Conservation (phyloP, 2,113 vertebrate species). For the Merops nubicus region DNA sequence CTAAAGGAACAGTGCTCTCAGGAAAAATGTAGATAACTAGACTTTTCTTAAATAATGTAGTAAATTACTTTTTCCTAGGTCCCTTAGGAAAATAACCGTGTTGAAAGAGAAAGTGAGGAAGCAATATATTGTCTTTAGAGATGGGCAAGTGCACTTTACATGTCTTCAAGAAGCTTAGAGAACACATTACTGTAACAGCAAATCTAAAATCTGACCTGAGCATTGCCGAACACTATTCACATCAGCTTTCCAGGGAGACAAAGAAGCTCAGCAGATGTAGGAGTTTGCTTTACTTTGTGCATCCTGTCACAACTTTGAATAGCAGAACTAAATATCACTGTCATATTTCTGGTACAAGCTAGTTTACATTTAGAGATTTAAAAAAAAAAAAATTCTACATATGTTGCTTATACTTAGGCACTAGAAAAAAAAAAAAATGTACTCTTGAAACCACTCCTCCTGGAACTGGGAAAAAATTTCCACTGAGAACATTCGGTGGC, state of each 20-base stretch:
- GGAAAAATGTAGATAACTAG: background rate
- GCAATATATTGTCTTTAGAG: background rate
- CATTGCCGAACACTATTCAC: background rate
- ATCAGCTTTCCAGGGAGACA: background rate
- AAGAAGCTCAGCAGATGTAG: background rate
- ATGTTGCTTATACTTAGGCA: background rate
- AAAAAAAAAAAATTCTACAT: background rate
- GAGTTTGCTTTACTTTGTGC: background rate
- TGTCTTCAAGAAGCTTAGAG: background rate
- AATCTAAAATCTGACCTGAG: background rate
- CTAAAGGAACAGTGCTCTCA: background rate
- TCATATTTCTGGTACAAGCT: background rate
- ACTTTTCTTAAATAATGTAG: constrained; percentile 34
- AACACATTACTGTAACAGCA: background rate
- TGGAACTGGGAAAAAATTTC: background rate
- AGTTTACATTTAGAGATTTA: background rate
- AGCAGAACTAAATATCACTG: background rate
- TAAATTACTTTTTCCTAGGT: background rate
- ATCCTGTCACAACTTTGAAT: background rate
- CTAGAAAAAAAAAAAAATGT: background rate
- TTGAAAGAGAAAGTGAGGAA: background rate
- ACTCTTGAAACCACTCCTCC: background rate
- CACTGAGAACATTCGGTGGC: background rate
- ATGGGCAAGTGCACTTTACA: background rate
- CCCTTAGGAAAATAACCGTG: background rate